These are phyloP conservation scores for Semibalanus balanoides DNA, from an alignment of 1,140 invertebrate genomes.

Conservation along the genomic window DNA sequence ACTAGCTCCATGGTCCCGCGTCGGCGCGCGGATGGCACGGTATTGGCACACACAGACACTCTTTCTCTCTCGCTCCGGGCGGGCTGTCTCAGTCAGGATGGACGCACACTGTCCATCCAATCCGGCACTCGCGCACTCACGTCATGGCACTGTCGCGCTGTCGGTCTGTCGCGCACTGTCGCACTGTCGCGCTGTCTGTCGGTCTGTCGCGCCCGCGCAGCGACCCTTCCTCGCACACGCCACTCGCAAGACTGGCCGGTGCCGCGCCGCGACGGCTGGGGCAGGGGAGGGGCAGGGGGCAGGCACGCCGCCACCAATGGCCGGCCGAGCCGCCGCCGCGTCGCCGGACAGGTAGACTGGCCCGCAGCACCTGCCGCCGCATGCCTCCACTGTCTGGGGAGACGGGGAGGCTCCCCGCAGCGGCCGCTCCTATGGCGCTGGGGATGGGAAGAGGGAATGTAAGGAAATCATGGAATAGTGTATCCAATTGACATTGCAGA, in stretches of 20 bases:
- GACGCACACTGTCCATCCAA: background rate
- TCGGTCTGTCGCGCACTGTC: background rate
- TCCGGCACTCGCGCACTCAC: background rate
- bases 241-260: background rate
- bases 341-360: background rate
- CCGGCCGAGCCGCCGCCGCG: no score
- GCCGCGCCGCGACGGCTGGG: no score
- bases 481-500: no score
- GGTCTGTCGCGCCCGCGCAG: no score
- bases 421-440: no score
- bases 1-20: slow-evolving; percentile 15
- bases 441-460: no score
- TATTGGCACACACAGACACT: slow-evolving; percentile 4
- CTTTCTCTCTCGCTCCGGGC: background rate
- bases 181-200: background rate
- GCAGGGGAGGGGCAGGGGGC: no score
- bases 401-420: no score
- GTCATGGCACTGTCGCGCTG: background rate
- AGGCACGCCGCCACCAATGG: background rate
- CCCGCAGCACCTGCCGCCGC: no score
- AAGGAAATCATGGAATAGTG: no score
- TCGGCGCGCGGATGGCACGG: slow-evolving; percentile 14
- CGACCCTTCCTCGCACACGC: background rate
- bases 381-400: no score
- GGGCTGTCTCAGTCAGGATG: background rate